Percentiles rank a stretch among this genome's conserved stretches.
Evolutionary conservation across 2,888 invertebrate genomes (phyloP).

Genomic region (Escarpia spicata): DNA sequence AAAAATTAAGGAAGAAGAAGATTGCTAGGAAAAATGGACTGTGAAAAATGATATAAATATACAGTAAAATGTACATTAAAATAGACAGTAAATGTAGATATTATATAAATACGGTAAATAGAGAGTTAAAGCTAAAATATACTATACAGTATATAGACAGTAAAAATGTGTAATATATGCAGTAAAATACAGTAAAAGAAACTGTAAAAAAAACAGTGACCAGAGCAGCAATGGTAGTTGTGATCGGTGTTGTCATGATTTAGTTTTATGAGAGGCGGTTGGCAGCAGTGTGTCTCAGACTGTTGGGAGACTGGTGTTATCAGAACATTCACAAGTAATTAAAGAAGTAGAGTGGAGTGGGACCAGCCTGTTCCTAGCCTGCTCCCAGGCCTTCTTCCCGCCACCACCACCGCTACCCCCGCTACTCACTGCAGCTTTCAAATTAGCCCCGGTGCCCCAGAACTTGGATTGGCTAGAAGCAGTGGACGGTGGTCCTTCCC

Average conservation of each 20-base stretch:
- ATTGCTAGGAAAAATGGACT: too few species aligned
- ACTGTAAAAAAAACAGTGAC: neutral
- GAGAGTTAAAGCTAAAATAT: neutral
- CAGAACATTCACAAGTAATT: conserved; percentile 13
- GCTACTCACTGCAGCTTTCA: neutral
- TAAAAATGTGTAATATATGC: too few species aligned
- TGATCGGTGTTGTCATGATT: neutral
- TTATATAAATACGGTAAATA: neutral
- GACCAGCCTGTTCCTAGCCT: neutral
- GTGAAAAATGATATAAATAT: too few species aligned
- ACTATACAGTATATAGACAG: neutral
- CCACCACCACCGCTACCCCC: neutral
- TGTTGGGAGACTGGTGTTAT: neutral
- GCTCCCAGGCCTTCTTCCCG: conserved; percentile 5
- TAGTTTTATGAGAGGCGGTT: neutral
- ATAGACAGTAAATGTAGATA: neutral
- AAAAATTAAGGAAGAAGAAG: too few species aligned
- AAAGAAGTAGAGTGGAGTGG: neutral
- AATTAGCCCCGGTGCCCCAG: conserved; percentile 6
- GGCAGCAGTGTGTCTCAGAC: neutral
- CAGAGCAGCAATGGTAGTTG: neutral
- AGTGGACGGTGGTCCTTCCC: neutral
- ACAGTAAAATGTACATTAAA: neutral
- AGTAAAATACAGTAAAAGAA: too few species aligned
- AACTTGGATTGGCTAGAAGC: neutral